Evolutionary conservation across 2,797 vertebrate genomes (phyloP), one percentile per base, ranked within the genome.

Genomic region (Enteromius unitaeniatus): DNA sequence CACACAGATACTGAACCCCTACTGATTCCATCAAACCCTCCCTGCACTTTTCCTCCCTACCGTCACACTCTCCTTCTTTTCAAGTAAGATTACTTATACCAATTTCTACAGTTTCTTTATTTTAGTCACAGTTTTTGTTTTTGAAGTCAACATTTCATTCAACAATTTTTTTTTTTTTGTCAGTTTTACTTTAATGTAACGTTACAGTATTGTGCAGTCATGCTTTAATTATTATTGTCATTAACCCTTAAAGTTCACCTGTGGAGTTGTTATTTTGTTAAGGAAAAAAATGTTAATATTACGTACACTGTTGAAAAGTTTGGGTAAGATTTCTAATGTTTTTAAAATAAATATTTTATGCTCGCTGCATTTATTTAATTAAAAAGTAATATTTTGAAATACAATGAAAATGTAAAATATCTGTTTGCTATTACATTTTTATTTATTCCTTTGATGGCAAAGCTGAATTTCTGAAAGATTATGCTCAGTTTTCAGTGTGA

Each of bases 1-100:
- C 19, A 53, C 64, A 51, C 2, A 14, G 3, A 60, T 13, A 72
- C 28, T 62, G 21, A 45, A 58, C 79, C 69, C 79, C 79, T 34
- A 47, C 79, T 60, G 53, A 81, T 73, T 73, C 68, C 23, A 81
- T 81, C 37, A 73, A 73, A 73, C 37, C 40, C 68, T 81, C 55
- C 26, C 19, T 73, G 26, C 37, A 60, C 26, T 37, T 64, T 73
- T 34, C 40, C 1, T 73, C 26, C 40, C 40, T 23, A n/a, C 40
- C 15, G 17, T 26, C 6, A 58, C 26, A 34, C 34, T 58, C 45
- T 53, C n/a, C 23, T 31, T 19, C 49, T 58, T 26, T 60, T 45
- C 2, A 77, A 45, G 65, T 42, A 21, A 49, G 45, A 74, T 45
- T 68, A 31, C 64, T 58, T 47, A 51, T 55, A 65, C 9, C 7